Evolutionary conservation across 2,888 invertebrate species (phyloP), one percentile per base, ranked within the genome.

Genomic region (Ectemnius lituratus): DNA sequence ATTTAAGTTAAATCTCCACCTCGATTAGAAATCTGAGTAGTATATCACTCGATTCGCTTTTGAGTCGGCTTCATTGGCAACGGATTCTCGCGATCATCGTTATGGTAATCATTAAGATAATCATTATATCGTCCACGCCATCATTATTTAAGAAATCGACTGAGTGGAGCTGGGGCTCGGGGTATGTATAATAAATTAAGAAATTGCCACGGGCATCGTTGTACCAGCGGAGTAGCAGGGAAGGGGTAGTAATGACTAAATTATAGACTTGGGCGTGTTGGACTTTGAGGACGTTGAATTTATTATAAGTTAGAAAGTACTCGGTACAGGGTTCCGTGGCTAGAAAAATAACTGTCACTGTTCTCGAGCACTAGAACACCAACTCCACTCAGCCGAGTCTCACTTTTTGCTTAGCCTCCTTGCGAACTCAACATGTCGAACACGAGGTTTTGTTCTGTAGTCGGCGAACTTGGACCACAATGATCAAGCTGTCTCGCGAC

Each of bases 161-260:
- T 27, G 52, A 52, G 52, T 14, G 52, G 52, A 16, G 52, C 4
- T 16, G 52, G n/a, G 52, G 14, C 52, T 52, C n/a, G 52, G 16
- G 65, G 60, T 64, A 70, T 75, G 78, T 59, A 74, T 79, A 73
- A 76, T 74, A 76, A 75, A 72, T 76, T 79, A 73, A 76, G 72
- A 76, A 75, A 73, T 76, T 62, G 74, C 67, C 61, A 76, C 75
- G 67, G 67, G 70, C 68, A 76, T 1, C 8, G 52, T 13, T 14
- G 52, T 52, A 52, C 52, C 52, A 49, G 47, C 56, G 62, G 45
- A 11, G 11, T 37, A 23, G 23, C 49, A 28, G 62, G 6, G 49
- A 13, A 2, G 62, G 62, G 11, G 6, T 58, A 63, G 60, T 70
- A 75, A 70, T 70, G 75, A 62, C 64, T 46, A 66, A 56, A 65